phyloP scores from a whole-genome alignment of 2,888 invertebrate genomes.

The Therioaphis trifolii region DNA sequence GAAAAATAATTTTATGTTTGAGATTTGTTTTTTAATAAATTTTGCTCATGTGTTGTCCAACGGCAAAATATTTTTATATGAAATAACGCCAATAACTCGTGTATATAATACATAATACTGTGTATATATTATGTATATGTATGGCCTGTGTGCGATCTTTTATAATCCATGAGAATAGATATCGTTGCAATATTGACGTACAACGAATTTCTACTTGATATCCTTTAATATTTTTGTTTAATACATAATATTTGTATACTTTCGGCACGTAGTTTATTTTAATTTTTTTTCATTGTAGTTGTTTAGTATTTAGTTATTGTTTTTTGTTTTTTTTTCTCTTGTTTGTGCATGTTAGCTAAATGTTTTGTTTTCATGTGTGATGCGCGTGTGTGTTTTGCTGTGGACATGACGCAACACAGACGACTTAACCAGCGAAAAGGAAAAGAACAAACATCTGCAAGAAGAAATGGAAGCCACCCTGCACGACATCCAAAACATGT shows the following conservation, averaged over 20 bases:
- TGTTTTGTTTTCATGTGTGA: constrained; percentile 66
- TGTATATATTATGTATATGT: background rate
- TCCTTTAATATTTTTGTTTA: constrained; percentile 31
- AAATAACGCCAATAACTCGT: background rate
- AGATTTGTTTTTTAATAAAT: constrained; percentile 1
- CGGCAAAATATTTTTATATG: constrained; percentile 15
- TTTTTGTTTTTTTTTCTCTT: constrained; percentile 58
- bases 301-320: constrained; percentile 63
- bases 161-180: background rate
- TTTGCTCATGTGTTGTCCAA: constrained; percentile 3
- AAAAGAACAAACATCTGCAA: constrained; percentile 95
- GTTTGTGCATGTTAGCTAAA: constrained; percentile 64
- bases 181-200: background rate
- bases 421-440: constrained; percentile 93
- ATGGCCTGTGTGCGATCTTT: background rate
- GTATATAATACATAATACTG: background rate
- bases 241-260: background rate
- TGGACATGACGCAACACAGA: constrained; percentile 75
- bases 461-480: constrained; percentile 99
- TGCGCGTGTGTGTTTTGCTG: constrained; percentile 60
- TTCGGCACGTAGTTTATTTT: constrained; percentile 64
- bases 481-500: constrained; percentile 99
- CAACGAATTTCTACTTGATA: background rate
- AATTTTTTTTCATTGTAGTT: background rate
- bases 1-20: background rate